Conservation (phyloP, 1,140 invertebrate species). For the Drosophila neocordata region DNA sequence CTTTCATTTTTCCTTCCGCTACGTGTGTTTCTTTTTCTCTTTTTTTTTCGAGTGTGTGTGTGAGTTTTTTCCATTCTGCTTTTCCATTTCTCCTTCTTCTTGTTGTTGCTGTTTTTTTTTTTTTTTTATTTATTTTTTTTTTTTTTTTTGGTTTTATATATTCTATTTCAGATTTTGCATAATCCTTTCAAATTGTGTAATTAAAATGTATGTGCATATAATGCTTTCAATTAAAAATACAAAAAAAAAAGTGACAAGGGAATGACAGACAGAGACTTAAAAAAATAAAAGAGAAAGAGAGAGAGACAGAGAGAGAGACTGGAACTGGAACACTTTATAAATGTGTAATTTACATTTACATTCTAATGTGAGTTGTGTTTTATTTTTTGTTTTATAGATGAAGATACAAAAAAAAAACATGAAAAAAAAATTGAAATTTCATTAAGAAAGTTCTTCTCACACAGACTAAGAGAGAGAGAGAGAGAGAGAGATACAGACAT, state of each 20-base stretch:
- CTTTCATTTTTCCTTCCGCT: slow-evolving; percentile 1
- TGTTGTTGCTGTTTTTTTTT: background rate
- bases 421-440: slow-evolving; percentile 68
- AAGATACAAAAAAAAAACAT: slow-evolving; percentile 47
- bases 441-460: slow-evolving; percentile 71
- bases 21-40: slow-evolving; percentile 6
- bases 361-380: slow-evolving; percentile 5
- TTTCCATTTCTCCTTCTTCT: background rate
- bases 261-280: too few species aligned
- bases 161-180: slow-evolving; percentile 15
- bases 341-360: slow-evolving; percentile 65
- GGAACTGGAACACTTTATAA: slow-evolving; percentile 43
- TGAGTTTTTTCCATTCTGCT: slow-evolving; percentile 2
- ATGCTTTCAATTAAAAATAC: slow-evolving; percentile 60
- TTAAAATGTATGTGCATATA: slow-evolving; percentile 76
- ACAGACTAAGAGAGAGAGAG: too few species aligned
- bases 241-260: background rate
- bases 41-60: background rate
- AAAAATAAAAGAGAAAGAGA: too few species aligned
- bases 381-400: slow-evolving; percentile 21
- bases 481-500: too few species aligned
- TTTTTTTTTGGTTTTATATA: slow-evolving; percentile 9
- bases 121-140: too few species aligned
- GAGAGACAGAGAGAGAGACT: slow-evolving; percentile 5
- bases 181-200: slow-evolving; percentile 68